Evolutionary conservation across 1,140 invertebrate genomes (phyloP), one percentile per base, ranked within the genome.

Genomic region (Episyrphus balteatus): DNA sequence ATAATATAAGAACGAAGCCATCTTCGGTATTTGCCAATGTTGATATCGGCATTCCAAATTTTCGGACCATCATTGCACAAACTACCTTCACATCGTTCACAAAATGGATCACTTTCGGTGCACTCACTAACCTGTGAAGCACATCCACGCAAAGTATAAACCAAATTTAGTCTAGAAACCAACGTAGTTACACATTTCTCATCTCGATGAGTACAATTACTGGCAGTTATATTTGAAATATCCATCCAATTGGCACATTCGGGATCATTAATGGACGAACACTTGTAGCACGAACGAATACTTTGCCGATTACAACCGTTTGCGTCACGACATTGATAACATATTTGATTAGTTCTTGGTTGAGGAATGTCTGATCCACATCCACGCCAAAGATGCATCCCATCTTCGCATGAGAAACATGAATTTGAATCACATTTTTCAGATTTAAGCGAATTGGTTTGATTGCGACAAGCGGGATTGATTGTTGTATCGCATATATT

Each of bases 171-270:
- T 0, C 59, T 57, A 14, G 42, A 55, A 14, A 62, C 34, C 8
- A 64, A 46, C 2, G 62, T 64, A 50, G 57, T 64, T 3, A 62
- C 62, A 38, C 62, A 65, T 21, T 62, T 26, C 33, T 65, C 62
- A 9, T 50, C 45, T 8, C 54, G 12, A 0, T 32, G 17, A 10
- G 47, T 54, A 37, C 62, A 65, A 34, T 64, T 60, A 40, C 50
- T 53, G 1, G 44, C 31, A 8, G 36, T 34, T 44, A 64, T 57
- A 1, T 15, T 34, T 1, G 14, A 9, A 2, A 54, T 51, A 11
- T 48, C 8, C 10, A 37, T 40, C 56, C 59, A 56, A 15, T 34
- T 32, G 3, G 54, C 53, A 40, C 62, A 65, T 21, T 65, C 51
- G 2, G 52, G 47, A 14, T 47, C 51, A 2, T 60, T 49, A 48